Evolutionary conservation across 2,797 vertebrate genomes (phyloP).

Genomic region (Halcyon smyrnensis): DNA sequence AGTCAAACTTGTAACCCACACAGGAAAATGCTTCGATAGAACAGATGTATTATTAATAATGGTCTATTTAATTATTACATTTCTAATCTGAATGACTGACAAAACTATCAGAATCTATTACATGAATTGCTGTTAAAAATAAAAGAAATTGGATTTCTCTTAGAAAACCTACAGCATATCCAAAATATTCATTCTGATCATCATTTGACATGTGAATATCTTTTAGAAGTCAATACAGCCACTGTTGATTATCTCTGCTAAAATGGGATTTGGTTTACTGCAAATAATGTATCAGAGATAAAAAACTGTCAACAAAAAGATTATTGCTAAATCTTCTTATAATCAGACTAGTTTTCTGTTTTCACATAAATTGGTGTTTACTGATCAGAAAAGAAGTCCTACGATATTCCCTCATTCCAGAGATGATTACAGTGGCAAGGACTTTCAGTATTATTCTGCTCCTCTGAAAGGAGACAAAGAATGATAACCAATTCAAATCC

Average conservation of each 20-base stretch:
- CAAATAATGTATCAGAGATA: conserved; percentile 6
- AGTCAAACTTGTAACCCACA: neutral
- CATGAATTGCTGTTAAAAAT: neutral
- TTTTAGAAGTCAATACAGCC: neutral
- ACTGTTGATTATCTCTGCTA: neutral
- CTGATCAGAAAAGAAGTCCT: neutral
- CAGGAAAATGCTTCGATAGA: neutral
- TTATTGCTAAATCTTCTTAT: conserved; percentile 8
- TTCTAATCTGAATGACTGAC: neutral
- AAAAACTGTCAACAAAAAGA: conserved; percentile 11
- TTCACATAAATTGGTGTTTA: neutral
- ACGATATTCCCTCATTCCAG: neutral
- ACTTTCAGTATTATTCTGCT: neutral
- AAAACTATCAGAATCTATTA: neutral
- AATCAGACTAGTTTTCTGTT: conserved; percentile 1
- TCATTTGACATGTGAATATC: neutral
- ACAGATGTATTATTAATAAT: neutral
- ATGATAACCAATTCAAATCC: neutral
- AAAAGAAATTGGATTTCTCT: neutral
- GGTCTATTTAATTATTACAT: neutral
- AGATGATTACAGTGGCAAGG: neutral
- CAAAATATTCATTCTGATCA: neutral
- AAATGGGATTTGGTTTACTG: conserved; percentile 32
- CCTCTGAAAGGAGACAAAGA: neutral
- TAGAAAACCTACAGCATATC: neutral